A percentile compares a stretch with the other conserved stretches of the same genome.
phyloP scores from a whole-genome alignment of 2,113 vertebrate species.

The Agelaius tricolor region DNA sequence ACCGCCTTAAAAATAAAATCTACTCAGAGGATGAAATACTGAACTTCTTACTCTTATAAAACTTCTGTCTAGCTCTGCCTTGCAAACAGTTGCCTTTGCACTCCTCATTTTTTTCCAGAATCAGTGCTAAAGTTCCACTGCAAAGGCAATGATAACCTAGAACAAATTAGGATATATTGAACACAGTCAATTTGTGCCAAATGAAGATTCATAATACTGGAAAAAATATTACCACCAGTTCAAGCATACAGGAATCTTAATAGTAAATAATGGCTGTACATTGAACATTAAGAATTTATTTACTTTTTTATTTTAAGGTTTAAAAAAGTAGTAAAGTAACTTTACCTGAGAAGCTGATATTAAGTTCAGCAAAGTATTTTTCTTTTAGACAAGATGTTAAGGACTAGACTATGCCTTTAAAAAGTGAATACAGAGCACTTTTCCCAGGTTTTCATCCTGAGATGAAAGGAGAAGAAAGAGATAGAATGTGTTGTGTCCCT shows the following conservation, averaged over 20 bases:
- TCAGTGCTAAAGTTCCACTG: background rate
- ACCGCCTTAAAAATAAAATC: conserved; percentile 34
- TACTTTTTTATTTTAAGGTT: background rate
- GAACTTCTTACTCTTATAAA: background rate
- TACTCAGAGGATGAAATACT: conserved; percentile 10
- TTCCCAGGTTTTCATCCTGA: background rate
- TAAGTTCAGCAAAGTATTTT: background rate
- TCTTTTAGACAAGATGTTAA: background rate
- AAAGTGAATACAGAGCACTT: background rate
- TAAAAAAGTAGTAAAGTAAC: background rate
- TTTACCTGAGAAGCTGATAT: background rate
- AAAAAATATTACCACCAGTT: background rate
- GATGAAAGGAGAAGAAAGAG: background rate
- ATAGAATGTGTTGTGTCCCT: background rate
- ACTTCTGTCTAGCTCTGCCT: background rate
- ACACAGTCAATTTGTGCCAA: background rate
- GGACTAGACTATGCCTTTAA: background rate
- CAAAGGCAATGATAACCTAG: background rate
- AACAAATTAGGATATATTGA: background rate
- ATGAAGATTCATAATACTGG: background rate
- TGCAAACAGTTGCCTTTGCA: background rate
- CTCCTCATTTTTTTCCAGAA: background rate
- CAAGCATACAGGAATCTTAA: background rate
- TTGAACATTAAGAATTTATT: background rate
- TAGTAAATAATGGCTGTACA: background rate